Percentiles rank a stretch among this genome's conserved stretches.
Conservation (phyloP, 2,888 invertebrate species). For the Tetropium fuscum region DNA sequence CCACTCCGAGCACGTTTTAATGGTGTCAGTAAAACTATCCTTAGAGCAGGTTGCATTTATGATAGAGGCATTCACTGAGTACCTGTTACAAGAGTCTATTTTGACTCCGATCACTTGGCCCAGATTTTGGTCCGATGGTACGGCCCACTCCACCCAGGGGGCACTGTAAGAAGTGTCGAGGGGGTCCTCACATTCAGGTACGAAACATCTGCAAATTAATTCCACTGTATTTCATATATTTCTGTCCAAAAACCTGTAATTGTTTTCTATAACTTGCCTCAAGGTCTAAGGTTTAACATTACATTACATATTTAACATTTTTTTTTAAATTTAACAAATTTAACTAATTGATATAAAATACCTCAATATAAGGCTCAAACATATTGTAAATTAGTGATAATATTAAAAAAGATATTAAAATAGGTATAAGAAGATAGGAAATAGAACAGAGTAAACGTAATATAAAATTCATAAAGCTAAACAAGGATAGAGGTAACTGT, state of each 20-base stretch:
- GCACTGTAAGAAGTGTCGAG: slow-evolving; percentile 57
- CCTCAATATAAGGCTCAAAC: too few relatives aligned
- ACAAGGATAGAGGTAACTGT: too few relatives aligned
- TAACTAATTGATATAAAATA: too few relatives aligned
- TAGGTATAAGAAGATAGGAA: too few relatives aligned
- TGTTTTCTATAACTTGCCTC: too few relatives aligned
- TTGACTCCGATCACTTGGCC: slow-evolving; percentile 54
- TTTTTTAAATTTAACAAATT: too few relatives aligned
- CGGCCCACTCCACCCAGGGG: slow-evolving; percentile 67
- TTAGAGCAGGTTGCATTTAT: slow-evolving; percentile 56
- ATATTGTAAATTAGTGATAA: too few relatives aligned
- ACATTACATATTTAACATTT: too few relatives aligned
- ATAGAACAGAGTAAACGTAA: too few relatives aligned
- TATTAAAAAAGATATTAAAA: too few relatives aligned
- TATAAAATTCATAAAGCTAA: too few relatives aligned
- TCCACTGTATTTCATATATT: neutral
- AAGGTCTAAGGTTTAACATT: neutral
- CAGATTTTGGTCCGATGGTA: slow-evolving; percentile 60
- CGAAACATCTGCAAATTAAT: slow-evolving; percentile 64
- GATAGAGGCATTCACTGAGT: slow-evolving; percentile 48
- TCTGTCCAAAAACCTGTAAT: too few relatives aligned
- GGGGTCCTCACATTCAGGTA: slow-evolving; percentile 70
- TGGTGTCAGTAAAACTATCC: slow-evolving; percentile 61
- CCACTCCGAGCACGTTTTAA: slow-evolving; percentile 67
- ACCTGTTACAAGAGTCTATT: slow-evolving; percentile 60